A percentile compares a stretch with the other conserved stretches of the same genome.
Conservation (phyloP, 2,888 invertebrate genomes). For the Ormyrus pomaceus region DNA sequence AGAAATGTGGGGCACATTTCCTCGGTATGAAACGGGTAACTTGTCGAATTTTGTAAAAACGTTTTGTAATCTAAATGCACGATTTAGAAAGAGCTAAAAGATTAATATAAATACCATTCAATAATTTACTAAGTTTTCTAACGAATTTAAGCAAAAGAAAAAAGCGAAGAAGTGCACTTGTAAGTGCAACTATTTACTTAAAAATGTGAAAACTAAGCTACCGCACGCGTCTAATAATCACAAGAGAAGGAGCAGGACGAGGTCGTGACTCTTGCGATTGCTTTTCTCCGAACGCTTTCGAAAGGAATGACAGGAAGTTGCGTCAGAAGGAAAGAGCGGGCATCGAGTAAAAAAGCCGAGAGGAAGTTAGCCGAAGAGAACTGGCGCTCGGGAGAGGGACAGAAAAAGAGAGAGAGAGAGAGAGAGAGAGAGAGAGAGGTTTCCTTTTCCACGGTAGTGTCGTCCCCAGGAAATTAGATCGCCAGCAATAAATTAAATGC, state of each 20-base stretch:
- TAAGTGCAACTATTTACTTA: neutral
- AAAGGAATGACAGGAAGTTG: slow-evolving; percentile 31
- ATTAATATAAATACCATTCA: no score
- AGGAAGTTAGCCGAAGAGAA: neutral
- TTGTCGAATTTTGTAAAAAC: no score
- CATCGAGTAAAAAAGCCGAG: neutral
- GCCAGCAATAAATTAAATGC: slow-evolving; percentile 64
- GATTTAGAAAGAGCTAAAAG: no score
- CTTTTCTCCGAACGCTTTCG: slow-evolving; percentile 28
- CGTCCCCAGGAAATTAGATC: slow-evolving; percentile 62
- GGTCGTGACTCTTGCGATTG: slow-evolving; percentile 8
- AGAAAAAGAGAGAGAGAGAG: no score
- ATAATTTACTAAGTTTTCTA: no score
- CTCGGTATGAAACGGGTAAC: no score
- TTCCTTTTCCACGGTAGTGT: slow-evolving; percentile 49
- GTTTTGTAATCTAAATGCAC: no score
- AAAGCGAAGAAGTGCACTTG: neutral
- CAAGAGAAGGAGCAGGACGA: neutral
- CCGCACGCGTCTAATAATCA: slow-evolving; percentile 24
- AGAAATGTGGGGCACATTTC: no score
- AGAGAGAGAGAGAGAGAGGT: slow-evolving; percentile 10
- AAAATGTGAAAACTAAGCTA: neutral
- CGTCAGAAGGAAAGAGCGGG: slow-evolving; percentile 6
- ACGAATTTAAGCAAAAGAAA: neutral
- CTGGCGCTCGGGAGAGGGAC: neutral